Percentiles rank a stretch among this genome's conserved stretches.
Evolutionary conservation across 2,888 invertebrate species (phyloP).

Genomic region (Carcina quercana): DNA sequence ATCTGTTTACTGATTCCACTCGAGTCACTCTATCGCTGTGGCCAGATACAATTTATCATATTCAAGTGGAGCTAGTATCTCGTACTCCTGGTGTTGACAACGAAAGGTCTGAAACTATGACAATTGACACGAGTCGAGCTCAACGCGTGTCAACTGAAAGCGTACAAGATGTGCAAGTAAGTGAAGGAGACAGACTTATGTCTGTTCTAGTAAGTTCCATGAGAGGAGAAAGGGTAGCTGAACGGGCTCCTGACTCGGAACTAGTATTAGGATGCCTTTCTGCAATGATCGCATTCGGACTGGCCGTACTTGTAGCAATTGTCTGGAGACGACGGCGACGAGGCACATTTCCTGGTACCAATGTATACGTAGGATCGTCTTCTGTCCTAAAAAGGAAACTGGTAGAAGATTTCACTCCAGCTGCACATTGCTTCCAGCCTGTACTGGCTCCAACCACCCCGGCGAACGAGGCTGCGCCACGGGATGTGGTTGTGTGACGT

Average conservation of each 20-base stretch:
- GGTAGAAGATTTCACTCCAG: constrained; percentile 73
- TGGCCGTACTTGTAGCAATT: constrained; percentile 67
- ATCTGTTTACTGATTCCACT: constrained; percentile 86
- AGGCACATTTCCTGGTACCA: constrained; percentile 72
- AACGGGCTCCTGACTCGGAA: constrained; percentile 71
- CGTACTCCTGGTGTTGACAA: constrained; percentile 76
- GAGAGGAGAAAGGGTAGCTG: constrained; percentile 72
- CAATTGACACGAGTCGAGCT: constrained; percentile 77
- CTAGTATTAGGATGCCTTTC: constrained; percentile 75
- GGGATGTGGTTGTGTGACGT: constrained; percentile 79
- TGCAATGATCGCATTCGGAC: constrained; percentile 65
- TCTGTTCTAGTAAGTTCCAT: constrained; percentile 78
- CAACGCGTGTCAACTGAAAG: constrained; percentile 78
- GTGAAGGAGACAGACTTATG: constrained; percentile 74
- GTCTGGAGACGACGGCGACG: constrained; percentile 74
- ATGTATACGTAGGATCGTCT: constrained; percentile 76
- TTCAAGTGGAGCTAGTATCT: constrained; percentile 82
- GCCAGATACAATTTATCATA: constrained; percentile 87
- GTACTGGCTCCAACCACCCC: constrained; percentile 70
- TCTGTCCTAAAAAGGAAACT: constrained; percentile 76
- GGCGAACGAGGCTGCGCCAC: constrained; percentile 50
- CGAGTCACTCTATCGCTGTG: constrained; percentile 85
- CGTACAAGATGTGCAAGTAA: constrained; percentile 74
- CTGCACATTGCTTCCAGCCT: constrained; percentile 73
- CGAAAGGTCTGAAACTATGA: constrained; percentile 78